Evolutionary conservation across 2,888 invertebrate species (phyloP), one percentile per base, ranked within the genome.

Genomic region (Protophormia terraenovae): DNA sequence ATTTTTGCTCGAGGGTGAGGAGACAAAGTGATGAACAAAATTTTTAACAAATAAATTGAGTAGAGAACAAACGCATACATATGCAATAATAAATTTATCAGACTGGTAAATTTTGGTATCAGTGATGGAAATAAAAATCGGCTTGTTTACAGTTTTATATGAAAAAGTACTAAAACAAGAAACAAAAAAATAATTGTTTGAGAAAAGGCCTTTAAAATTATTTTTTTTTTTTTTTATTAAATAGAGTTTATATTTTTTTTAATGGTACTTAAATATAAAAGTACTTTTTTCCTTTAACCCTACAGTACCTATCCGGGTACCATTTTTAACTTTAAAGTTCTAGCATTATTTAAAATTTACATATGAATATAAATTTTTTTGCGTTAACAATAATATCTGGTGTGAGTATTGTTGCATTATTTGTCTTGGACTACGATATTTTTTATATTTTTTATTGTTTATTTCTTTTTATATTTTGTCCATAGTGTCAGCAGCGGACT

Each of bases 401-500:
- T 41, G 10, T 10, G 16, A 47, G 19, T 47, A 47, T 47, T 66
- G 45, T 66, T 45, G 16, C 16, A 5, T 29, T 45, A 66, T 66
- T 66, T 45, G 27, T 45, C n/a, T 3, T 64, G 27, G n/a, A 27
- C 19, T 62, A 6, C 38, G 60, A 16, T 4, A 19, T 35, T 35
- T 3, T 35, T 19, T 32, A 58, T 55, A 1, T 58, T 27, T 35
- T 32, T 41, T 64, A 22, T 16, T 66, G 1, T 45, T 66, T 41
- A n/a, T n/a, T n/a, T n/a, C n/a, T n/a, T 45, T 27, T 29, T 66
- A 16, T 66, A 1, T 47, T 45, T 27, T 64, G 41, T 45, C 45
- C 45, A 45, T 12, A 24, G 66, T 66, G 66, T 45, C 66, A 66
- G 66, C 45, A 66, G 66, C 29, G 27, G 66, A 27, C 66, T 66